phyloP scores from a whole-genome alignment of 1,140 invertebrate genomes.

The Eueides isabella region DNA sequence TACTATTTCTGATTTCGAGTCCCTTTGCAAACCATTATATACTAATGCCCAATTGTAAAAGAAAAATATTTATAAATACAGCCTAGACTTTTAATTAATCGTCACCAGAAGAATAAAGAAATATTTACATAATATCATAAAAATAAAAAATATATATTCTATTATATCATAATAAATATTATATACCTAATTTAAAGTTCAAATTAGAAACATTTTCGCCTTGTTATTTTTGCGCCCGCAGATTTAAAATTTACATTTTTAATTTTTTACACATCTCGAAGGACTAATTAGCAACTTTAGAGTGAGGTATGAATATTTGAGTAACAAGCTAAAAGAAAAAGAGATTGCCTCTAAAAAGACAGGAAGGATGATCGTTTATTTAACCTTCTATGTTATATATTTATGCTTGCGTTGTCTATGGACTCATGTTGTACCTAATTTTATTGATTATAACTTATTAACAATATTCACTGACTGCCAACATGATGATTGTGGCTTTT shows the following conservation, averaged over 20 bases:
- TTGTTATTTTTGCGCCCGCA: constrained; percentile 10
- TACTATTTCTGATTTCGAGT: too few species aligned
- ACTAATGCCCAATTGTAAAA: too few species aligned
- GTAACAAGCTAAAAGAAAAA: neutral
- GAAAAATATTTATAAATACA: neutral
- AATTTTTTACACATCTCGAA: constrained; percentile 11
- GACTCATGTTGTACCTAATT: neutral
- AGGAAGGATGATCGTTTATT: constrained; percentile 3
- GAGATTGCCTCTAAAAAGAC: neutral
- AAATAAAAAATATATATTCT: neutral
- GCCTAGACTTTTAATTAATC: too few species aligned
- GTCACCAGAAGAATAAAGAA: neutral
- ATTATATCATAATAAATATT: neutral
- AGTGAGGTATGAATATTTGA: constrained; percentile 12
- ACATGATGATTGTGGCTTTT: too few species aligned
- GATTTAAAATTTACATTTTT: constrained; percentile 19
- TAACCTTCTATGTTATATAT: neutral
- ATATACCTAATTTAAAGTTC: neutral
- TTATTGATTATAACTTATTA: too few species aligned
- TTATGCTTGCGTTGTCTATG: neutral
- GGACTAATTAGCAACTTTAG: constrained; percentile 20
- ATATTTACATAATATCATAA: neutral
- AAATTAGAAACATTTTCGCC: constrained; percentile 3
- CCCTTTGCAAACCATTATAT: too few species aligned
- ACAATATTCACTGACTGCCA: too few species aligned